phyloP scores from a whole-genome alignment of 2,888 invertebrate species.

The Nemotelus pantherinus region DNA sequence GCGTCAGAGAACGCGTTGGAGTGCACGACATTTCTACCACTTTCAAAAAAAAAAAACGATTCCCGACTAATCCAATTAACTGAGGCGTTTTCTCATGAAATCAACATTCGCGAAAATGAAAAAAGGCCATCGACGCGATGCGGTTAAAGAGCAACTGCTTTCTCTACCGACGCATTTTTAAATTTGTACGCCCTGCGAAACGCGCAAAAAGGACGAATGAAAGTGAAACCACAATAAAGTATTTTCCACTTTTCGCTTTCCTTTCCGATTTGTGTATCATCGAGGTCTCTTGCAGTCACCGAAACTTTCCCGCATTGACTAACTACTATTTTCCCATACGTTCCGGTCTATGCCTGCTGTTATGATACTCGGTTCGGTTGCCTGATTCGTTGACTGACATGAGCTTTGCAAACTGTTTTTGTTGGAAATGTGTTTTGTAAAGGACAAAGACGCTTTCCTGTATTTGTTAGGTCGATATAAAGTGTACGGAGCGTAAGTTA shows the following conservation, averaged over 20 bases:
- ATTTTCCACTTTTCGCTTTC: slow-evolving; percentile 15
- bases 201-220: background rate
- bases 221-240: background rate
- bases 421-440: slow-evolving; percentile 31
- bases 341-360: slow-evolving; percentile 6
- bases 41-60: background rate
- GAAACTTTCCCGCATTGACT: slow-evolving; percentile 30
- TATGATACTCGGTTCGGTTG: slow-evolving; percentile 17
- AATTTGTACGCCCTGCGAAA: background rate
- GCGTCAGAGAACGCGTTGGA: background rate
- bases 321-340: slow-evolving; percentile 25
- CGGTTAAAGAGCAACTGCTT: background rate
- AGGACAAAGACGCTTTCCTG: slow-evolving; percentile 30
- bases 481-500: slow-evolving; percentile 8
- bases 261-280: background rate
- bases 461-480: slow-evolving; percentile 41
- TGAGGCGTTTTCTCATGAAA: slow-evolving; percentile 11
- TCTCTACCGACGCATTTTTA: slow-evolving; percentile 3
- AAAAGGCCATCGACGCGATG: background rate
- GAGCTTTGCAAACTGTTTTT: slow-evolving; percentile 31
- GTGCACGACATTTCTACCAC: slow-evolving; percentile 14
- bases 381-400: slow-evolving; percentile 11
- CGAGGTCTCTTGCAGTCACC: background rate
- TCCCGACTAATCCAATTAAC: slow-evolving; percentile 9
- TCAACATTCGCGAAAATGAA: background rate